Evolutionary conservation across 2,888 invertebrate species (phyloP), one percentile per base, ranked within the genome.

Genomic region (Sclerodermus sp.): DNA sequence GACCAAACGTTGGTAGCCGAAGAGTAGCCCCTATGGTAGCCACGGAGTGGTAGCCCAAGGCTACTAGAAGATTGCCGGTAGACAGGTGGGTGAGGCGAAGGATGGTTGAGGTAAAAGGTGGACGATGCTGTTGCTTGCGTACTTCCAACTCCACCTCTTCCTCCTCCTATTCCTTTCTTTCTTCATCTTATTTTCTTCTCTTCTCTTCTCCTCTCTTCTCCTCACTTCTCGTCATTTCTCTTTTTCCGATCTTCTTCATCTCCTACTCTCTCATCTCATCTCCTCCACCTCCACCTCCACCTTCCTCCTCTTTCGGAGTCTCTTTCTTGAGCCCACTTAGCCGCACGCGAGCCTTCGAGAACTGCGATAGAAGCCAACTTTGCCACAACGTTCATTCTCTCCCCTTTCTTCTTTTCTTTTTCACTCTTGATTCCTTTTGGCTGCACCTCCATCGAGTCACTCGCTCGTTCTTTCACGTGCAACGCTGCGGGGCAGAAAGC

Each of bases 51-150:
- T 73, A 77, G 77, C 77, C 77, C 73, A 71, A 75, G 77, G 77
- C 77, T 77, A 77, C 77, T 77, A 76, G 77, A 77, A 77, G 77
- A 77, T 77, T 77, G 76, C 76, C 77, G 72, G 71, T 74, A 76
- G 77, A 77, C 77, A 77, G 77, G 77, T 77, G 77, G 77, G 75
- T 76, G 73, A 74, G 71, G 70, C 70, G 64, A 68, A 67, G 62
- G 67, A 71, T 71, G 69, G 63, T 59, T 48, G 61, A 68, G 62
- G 67, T 61, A 68, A 63, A 66, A 60, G 63, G 65, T 51, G 61
- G 57, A 63, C 53, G 57, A 60, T 58, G 57, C 51, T 53, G n/a
- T n/a, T n/a, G n/a, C 57, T 62, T 59, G 57, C 45, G 47, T 50
- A 48, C 55, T 50, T 50, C 56, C 29, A 41, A 42, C 41, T 53